A percentile compares a stretch with the other conserved stretches of the same genome.
phyloP scores from a whole-genome alignment of 2,888 invertebrate species.

The Rhorus exstirpatorius region DNA sequence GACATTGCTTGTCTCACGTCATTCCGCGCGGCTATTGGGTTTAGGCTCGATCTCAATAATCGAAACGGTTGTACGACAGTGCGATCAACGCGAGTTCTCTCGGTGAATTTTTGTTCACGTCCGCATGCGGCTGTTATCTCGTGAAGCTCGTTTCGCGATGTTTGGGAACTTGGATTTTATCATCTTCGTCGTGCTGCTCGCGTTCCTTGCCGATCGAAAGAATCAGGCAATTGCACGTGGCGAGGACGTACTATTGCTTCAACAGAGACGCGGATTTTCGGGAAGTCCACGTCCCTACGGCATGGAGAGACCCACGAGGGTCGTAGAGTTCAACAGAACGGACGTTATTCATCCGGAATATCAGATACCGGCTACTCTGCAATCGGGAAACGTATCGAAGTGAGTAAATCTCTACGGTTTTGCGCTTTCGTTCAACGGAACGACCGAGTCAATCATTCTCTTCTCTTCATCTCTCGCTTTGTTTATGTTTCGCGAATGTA shows the following conservation, averaged over 20 bases:
- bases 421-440: too few relatives aligned
- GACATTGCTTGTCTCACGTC: too few relatives aligned
- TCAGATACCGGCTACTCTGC: slow-evolving; percentile 83
- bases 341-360: slow-evolving; percentile 84
- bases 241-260: slow-evolving; percentile 68
- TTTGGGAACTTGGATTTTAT: slow-evolving; percentile 53
- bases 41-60: too few relatives aligned
- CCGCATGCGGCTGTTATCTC: too few relatives aligned
- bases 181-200: slow-evolving; percentile 39
- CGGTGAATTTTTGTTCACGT: too few relatives aligned
- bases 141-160: slow-evolving; percentile 39
- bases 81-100: too few relatives aligned
- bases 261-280: slow-evolving; percentile 69
- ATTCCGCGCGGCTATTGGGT: too few relatives aligned
- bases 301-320: slow-evolving; percentile 79
- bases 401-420: slow-evolving; percentile 74
- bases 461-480: not conserved
- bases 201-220: slow-evolving; percentile 63
- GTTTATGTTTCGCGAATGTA: not conserved
- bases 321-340: slow-evolving; percentile 83
- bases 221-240: slow-evolving; percentile 67
- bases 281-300: slow-evolving; percentile 82
- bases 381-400: slow-evolving; percentile 83
- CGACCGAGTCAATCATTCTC: too few relatives aligned
- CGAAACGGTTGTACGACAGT: not conserved